Evolutionary conservation across 2,797 vertebrate species (phyloP).

Genomic region (Corythornis leucogaster): DNA sequence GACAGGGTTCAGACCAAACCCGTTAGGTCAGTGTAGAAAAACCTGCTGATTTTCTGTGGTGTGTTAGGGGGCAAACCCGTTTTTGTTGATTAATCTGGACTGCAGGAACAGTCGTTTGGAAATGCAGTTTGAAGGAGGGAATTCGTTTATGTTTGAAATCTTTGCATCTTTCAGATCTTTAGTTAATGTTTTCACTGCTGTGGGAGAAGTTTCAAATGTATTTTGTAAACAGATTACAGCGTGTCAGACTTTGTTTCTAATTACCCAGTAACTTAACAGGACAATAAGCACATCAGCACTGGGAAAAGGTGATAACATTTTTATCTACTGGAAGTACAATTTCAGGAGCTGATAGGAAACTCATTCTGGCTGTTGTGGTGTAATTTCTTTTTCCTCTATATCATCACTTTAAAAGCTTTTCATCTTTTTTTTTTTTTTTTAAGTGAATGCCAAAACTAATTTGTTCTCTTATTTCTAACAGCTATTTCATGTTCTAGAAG

Average conservation of each 20-base stretch:
- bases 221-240: slow-evolving; percentile 30
- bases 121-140: background rate
- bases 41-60: background rate
- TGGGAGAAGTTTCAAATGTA: slow-evolving; percentile 14
- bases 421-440: slow-evolving; percentile 23
- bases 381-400: slow-evolving; percentile 22
- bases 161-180: background rate
- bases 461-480: slow-evolving; percentile 56
- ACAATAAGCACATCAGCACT: slow-evolving; percentile 22
- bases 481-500: slow-evolving; percentile 6
- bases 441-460: slow-evolving; percentile 36
- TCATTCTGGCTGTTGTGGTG: background rate
- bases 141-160: background rate
- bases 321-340: slow-evolving; percentile 48
- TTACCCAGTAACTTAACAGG: slow-evolving; percentile 35
- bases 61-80: background rate
- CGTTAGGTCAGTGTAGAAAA: background rate
- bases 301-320: slow-evolving; percentile 48
- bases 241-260: slow-evolving; percentile 63
- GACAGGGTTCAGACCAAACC: background rate
- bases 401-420: slow-evolving; percentile 50
- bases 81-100: background rate
- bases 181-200: background rate
- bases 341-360: slow-evolving; percentile 41
- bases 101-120: background rate